Evolutionary conservation across 2,888 invertebrate species (phyloP).

Genomic region (Hermaeophaga mercurialis): DNA sequence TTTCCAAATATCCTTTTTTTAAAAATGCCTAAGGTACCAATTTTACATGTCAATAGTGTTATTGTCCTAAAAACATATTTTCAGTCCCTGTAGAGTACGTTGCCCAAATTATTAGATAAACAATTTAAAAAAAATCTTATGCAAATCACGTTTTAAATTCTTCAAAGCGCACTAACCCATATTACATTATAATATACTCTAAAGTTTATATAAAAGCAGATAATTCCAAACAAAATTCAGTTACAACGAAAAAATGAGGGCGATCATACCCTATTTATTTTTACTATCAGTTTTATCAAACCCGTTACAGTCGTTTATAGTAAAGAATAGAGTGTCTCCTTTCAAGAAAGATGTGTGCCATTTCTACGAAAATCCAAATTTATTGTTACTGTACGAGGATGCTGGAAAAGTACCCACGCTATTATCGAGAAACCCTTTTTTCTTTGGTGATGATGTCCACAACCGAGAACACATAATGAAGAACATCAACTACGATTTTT

Average conservation of each 20-base stretch:
- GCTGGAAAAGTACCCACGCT: neutral
- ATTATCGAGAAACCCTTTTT: constrained; percentile 10
- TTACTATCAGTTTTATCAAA: constrained; percentile 13
- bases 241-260: constrained; percentile 22
- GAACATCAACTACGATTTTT: constrained; percentile 31
- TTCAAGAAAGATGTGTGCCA: constrained; percentile 14
- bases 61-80: no score
- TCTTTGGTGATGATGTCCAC: constrained; percentile 7
- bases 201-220: constrained; percentile 8
- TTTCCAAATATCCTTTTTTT: no score
- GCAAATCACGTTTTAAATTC: constrained; percentile 7
- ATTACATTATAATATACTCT: neutral
- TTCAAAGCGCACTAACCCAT: neutral
- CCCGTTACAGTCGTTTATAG: constrained; percentile 6
- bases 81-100: constrained; percentile 6
- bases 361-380: constrained; percentile 27
- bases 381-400: constrained; percentile 7
- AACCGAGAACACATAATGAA: constrained; percentile 17
- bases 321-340: constrained; percentile 7
- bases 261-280: constrained; percentile 17
- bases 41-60: no score
- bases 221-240: constrained; percentile 9
- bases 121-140: neutral
- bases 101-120: constrained; percentile 2
- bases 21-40: no score